phyloP scores from a whole-genome alignment of 2,113 vertebrate species.

The Xiphophorus maculatus region DNA sequence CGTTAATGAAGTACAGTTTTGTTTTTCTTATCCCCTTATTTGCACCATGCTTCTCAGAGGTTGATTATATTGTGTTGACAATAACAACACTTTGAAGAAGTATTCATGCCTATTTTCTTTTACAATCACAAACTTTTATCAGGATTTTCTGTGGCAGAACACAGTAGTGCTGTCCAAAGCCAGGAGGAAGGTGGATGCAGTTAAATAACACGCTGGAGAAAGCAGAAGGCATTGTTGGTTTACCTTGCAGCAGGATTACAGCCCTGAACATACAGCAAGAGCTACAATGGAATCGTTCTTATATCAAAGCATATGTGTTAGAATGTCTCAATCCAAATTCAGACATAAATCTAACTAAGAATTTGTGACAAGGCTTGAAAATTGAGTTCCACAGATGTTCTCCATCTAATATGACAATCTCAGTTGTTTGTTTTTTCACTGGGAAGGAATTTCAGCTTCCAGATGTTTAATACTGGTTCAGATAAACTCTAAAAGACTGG shows the following conservation, averaged over 20 bases:
- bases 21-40: background rate
- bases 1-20: constrained; percentile 45
- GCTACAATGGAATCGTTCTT: background rate
- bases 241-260: background rate
- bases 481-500: background rate
- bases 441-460: background rate
- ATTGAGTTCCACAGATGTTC: background rate
- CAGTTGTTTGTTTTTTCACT: background rate
- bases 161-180: too few species aligned
- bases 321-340: background rate
- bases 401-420: background rate
- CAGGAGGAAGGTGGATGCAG: too few species aligned
- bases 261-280: background rate
- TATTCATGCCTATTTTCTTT: background rate
- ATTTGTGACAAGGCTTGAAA: background rate
- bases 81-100: constrained; percentile 26
- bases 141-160: background rate
- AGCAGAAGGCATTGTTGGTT: too few species aligned
- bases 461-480: background rate
- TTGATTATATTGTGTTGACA: constrained; percentile 54
- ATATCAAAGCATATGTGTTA: background rate
- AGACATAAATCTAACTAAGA: background rate
- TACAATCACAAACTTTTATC: background rate
- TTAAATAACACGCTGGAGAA: too few species aligned
- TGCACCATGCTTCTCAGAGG: constrained; percentile 39